Evolutionary conservation across 2,888 invertebrate genomes (phyloP), one percentile per base, ranked within the genome.

Genomic region (Drosophila pullipes): DNA sequence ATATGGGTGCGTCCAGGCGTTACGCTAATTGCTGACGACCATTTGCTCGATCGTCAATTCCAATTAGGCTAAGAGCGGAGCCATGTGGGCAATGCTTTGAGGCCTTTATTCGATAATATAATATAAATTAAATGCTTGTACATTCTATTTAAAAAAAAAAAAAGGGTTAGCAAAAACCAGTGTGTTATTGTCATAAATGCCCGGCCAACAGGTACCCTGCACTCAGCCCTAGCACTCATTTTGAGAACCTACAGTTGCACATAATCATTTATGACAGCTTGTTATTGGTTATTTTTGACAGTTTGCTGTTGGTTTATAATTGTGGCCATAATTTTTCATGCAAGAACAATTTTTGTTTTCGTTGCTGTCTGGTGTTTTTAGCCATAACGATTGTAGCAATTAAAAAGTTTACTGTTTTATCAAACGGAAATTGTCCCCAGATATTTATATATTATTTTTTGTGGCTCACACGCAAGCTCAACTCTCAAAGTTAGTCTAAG

Each of bases 1-100:
- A 78, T 77, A 78, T 78, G 78, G 78, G 78, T 74, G 75, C 78
- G 78, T 75, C 79, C 78, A 78, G 78, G 79, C 78, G 78, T 78
- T 78, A 78, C 78, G 73, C 82, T 84, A 84, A 87, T 82, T 78
- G 85, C 71, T 69, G 68, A 44, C 74, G 70, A 74, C 68, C 74
- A 79, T 82, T 74, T 67, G 71, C 79, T 65, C 68, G 80, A 74
- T 70, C 79, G 75, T 85, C 63, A 76, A 83, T 49, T 76, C 82
- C 85, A 63, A 72, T 78, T 78, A 78, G 78, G 69, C 79, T 52
- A 78, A 58, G 69, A 78, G 73, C 73, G 41, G 54, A 77, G 65
- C 78, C 74, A 78, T 78, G 77, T 77, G 73, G 65, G 69, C 71
- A 60, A 33, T 65, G 76, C 70, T 66, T 53, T 49, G 16, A 37